These are phyloP conservation scores for Ceramica pisi DNA, from an alignment of 2,888 invertebrate genomes.

Conservation along the genomic window DNA sequence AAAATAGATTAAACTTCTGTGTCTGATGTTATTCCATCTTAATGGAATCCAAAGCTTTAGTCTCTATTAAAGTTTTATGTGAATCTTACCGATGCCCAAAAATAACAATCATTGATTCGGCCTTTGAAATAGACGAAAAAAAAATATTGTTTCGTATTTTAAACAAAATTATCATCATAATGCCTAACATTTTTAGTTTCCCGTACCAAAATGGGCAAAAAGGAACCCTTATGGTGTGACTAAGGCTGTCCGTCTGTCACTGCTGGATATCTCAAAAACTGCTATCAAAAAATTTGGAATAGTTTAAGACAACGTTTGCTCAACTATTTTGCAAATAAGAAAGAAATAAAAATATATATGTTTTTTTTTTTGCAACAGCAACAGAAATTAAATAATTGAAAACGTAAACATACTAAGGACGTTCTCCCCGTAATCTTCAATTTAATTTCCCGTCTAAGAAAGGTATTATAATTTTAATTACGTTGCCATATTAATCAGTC, in stretches of 20 bases:
- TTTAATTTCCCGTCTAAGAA: slow-evolving; percentile 6
- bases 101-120: neutral
- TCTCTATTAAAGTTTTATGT: neutral
- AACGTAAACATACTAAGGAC: neutral
- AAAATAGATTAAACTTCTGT: neutral
- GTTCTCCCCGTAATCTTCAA: neutral
- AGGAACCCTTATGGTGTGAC: too few species aligned
- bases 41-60: neutral
- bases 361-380: neutral
- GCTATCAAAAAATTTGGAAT: too few species aligned
- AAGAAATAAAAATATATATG: too few species aligned
- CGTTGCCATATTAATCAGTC: slow-evolving; percentile 27
- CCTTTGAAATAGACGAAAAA: too few species aligned
- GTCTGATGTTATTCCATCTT: neutral
- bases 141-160: too few species aligned
- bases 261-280: too few species aligned
- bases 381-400: neutral
- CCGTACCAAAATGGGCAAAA: too few species aligned
- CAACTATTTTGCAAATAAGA: too few species aligned
- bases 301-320: too few species aligned
- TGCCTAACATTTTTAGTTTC: too few species aligned
- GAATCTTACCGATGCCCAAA: rapidly evolving
- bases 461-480: slow-evolving; percentile 44
- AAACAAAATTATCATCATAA: too few species aligned
- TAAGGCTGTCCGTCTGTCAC: too few species aligned